A percentile compares a stretch with the other conserved stretches of the same genome.
These are phyloP conservation scores for Chionomys nivalis DNA, from an alignment of 2,113 vertebrate species.

Conservation along the genomic window DNA sequence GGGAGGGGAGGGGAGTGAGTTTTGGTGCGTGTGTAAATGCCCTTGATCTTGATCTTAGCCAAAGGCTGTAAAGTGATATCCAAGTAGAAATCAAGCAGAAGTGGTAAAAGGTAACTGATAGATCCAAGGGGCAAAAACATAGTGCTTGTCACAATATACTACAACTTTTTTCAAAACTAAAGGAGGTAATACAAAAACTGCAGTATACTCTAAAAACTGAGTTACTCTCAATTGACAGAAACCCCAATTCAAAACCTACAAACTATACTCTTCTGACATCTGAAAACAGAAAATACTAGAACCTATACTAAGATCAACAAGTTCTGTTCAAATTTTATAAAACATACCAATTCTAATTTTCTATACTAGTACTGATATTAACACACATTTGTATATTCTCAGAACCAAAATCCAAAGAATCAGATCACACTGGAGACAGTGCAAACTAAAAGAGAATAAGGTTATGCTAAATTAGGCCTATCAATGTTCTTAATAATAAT, in stretches of 20 bases:
- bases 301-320: not conserved
- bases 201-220: not conserved
- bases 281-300: slow-evolving; percentile 53
- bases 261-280: not conserved
- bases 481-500: too few relatives aligned
- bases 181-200: slow-evolving; percentile 17
- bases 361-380: not conserved
- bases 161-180: slow-evolving; percentile 31
- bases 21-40: too few relatives aligned
- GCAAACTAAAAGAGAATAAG: not conserved
- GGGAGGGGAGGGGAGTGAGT: too few relatives aligned
- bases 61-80: too few relatives aligned
- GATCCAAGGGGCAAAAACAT: not conserved
- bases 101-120: not conserved
- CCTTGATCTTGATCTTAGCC: not conserved
- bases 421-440: not conserved
- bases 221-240: not conserved
- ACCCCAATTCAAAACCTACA: not conserved
- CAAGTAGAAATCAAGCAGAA: not conserved
- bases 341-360: slow-evolving; percentile 32
- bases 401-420: not conserved
- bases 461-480: too few relatives aligned
- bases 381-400: not conserved
- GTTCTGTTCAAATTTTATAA: not conserved
- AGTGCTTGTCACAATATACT: not conserved